A percentile compares a stretch with the other conserved stretches of the same genome.
phyloP scores from a whole-genome alignment of 2,888 invertebrate genomes.

The Lydus trimaculatus region DNA sequence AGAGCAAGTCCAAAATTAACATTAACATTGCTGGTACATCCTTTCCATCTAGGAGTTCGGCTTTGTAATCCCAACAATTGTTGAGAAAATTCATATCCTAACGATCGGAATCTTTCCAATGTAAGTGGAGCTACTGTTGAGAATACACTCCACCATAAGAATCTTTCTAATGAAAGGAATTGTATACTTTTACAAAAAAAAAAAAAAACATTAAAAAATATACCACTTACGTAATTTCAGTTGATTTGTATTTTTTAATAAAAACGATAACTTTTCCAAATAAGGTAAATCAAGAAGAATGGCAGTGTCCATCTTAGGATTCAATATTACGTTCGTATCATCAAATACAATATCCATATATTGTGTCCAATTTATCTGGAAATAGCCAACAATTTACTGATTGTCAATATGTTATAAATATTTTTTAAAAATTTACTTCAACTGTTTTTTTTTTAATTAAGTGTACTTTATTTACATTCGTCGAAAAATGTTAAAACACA shows the following conservation, averaged over 20 bases:
- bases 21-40: slow-evolving; percentile 70
- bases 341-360: slow-evolving; percentile 68
- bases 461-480: background rate
- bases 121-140: slow-evolving; percentile 71
- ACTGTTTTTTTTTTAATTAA: too few relatives aligned
- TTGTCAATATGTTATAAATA: background rate
- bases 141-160: slow-evolving; percentile 76
- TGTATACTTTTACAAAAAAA: slow-evolving; percentile 31
- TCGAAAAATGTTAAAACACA: too few relatives aligned
- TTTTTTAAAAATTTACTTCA: background rate
- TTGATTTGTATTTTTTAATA: slow-evolving; percentile 65
- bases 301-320: slow-evolving; percentile 63
- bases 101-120: slow-evolving; percentile 64
- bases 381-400: slow-evolving; percentile 21
- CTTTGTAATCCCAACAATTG: slow-evolving; percentile 71
- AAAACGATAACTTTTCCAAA: slow-evolving; percentile 66
- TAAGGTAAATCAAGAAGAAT: slow-evolving; percentile 74
- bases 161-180: slow-evolving; percentile 66
- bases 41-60: slow-evolving; percentile 71
- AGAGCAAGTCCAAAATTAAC: slow-evolving; percentile 72
- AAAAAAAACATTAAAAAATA: slow-evolving; percentile 24
- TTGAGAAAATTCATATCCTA: slow-evolving; percentile 71
- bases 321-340: slow-evolving; percentile 63
- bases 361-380: slow-evolving; percentile 71
- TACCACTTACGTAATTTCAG: slow-evolving; percentile 65